Evolutionary conservation across 2,888 invertebrate species (phyloP), one percentile per base, ranked within the genome.

Genomic region (Meiosimyza decipiens): DNA sequence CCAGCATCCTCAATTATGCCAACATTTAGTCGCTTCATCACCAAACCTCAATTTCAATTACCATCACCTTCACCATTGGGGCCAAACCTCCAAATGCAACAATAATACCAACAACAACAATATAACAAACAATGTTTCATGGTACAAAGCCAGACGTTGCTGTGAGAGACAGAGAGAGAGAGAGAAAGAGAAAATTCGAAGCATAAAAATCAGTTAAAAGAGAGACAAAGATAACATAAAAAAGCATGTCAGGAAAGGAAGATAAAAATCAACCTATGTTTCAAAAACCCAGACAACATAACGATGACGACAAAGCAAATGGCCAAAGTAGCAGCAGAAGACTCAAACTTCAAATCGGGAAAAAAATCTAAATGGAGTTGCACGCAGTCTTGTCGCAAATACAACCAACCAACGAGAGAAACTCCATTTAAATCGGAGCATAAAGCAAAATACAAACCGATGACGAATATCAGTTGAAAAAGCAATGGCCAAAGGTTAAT

Each of bases 401-500:
- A 59, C 15, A 62, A 40, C n/a, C 51, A 72, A 69, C 28, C 28
- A 28, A 28, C 40, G 40, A 40, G 49, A 52, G 49, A 51, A 55
- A 54, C 62, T 55, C 62, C 63, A 71, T 83, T 83, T 80, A 83
- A 83, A 83, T 80, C 84, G 79, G 83, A 82, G 81, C 83, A 81
- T 52, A 62, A 64, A 40, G 63, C 22, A 7, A 40, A 28, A 60
- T 15, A 13, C 22, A 51, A 18, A n/a, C 40, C 63, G 80, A 81
- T 80, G 80, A 80, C 84, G 84, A 84, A 82, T 78, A 77, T 71
- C 81, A 80, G 79, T 76, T 75, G 77, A 81, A 85, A 85, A 83
- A 78, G 81, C 79, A 84, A 83, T 77, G 81, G 76, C 81, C 80
- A 84, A 84, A 84, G 84, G 85, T 84, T 84, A 85, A 83, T 84